Evolutionary conservation across 2,113 vertebrate genomes (phyloP).

Genomic region (Hippocampus abdominalis): DNA sequence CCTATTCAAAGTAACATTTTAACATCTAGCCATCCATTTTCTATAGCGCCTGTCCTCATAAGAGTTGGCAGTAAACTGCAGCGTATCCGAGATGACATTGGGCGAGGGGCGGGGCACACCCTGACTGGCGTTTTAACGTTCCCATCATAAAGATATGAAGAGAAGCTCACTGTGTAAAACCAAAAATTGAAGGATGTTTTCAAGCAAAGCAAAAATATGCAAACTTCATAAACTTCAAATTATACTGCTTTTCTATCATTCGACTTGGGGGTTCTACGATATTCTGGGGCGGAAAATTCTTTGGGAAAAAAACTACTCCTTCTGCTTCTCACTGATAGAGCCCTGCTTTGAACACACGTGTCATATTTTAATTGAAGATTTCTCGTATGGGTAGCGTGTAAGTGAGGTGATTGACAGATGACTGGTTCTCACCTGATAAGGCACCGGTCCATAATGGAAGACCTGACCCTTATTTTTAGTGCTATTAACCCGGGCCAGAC

Average conservation of each 20-base stretch:
- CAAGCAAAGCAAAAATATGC: neutral
- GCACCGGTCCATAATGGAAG: conserved; percentile 57
- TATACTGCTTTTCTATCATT: neutral
- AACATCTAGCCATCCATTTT: neutral
- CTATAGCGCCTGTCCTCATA: too few species aligned
- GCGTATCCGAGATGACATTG: neutral
- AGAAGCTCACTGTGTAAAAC: neutral
- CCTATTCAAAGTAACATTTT: neutral
- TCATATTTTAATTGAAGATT: conserved; percentile 51
- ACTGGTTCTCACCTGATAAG: conserved; percentile 62
- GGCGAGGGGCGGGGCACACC: neutral
- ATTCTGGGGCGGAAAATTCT: too few species aligned
- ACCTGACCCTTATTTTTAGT: conserved; percentile 61
- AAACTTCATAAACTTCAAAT: neutral
- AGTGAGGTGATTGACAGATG: conserved; percentile 64
- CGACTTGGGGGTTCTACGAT: neutral
- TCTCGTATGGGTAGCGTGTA: conserved; percentile 40
- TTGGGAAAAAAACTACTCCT: conserved; percentile 13
- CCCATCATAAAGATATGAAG: neutral
- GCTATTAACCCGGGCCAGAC: conserved; percentile 55
- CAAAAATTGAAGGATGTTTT: neutral
- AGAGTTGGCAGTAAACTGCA: too few species aligned
- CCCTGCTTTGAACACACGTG: conserved; percentile 26
- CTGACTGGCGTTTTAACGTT: neutral
- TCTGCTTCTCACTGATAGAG: conserved; percentile 46